These are phyloP conservation scores for Climacteris rufus DNA, from an alignment of 2,113 vertebrate species.

Conservation along the genomic window DNA sequence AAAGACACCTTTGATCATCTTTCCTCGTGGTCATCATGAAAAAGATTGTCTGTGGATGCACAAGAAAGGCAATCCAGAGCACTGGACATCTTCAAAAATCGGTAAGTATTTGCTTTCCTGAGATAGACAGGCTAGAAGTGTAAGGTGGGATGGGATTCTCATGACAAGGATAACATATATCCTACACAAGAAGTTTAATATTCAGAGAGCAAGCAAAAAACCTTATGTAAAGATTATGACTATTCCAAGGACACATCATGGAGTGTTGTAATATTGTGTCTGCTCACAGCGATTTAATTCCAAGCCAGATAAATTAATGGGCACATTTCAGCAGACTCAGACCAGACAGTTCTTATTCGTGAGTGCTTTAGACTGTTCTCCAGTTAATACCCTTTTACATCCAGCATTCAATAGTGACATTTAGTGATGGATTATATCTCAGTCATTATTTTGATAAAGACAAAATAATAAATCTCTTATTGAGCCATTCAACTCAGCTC, in stretches of 20 bases:
- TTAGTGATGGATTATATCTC: background rate
- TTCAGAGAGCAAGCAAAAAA: background rate
- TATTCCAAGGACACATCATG: background rate
- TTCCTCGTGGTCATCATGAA: background rate
- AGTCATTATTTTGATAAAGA: background rate
- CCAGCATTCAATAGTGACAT: background rate
- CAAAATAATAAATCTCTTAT: background rate
- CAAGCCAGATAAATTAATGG: background rate
- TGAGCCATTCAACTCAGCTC: background rate
- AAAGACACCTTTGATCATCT: background rate
- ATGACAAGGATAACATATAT: background rate
- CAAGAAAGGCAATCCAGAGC: background rate
- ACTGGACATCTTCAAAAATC: background rate
- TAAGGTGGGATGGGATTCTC: background rate
- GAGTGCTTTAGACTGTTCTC: background rate
- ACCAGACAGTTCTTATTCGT: background rate
- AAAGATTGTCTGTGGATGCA: background rate
- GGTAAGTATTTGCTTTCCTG: background rate
- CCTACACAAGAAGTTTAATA: background rate
- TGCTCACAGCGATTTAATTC: background rate
- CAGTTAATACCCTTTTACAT: background rate
- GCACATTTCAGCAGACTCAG: background rate
- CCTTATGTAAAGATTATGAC: rapidly evolving
- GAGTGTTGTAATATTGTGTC: background rate
- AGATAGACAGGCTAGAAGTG: background rate